Base-by-base conservation (phyloP, 1,140 invertebrate genomes). In the Pectinophora gossypiella region DNA sequence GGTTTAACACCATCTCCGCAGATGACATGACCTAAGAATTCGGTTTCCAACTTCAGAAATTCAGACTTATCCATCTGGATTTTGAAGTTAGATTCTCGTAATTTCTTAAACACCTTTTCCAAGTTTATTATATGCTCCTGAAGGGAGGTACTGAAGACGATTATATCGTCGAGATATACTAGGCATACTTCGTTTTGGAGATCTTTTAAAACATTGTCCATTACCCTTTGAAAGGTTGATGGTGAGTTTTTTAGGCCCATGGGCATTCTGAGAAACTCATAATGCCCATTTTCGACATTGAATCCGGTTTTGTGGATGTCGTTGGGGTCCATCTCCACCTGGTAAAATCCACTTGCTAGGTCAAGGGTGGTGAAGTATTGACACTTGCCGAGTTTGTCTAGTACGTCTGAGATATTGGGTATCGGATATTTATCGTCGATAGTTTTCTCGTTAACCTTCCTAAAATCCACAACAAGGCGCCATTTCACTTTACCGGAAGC, bases 11-110 rank as follows among this genome's bases (percentile, higher is more conserved):
- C 55, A 12, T 65, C 49, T 4, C 23, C n/a, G 12, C 49, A 19
- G 4, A 65, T 40, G 20, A 65, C 51, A 49, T 65, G 59, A 20
- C 64, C 64, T 20, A 60, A 19, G 20, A 48, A 66, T 0, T 12
- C 19, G 5, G 43, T 61, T 63, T 76, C 64, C 50, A 44, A 44
- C 19, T 44, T 38, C n/a, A 38, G n/a, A 13, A 38, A 38, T 15
- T 38, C 35, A 3, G 5, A 7, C n/a, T 38, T 38, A 15, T 38
- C 35, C 35, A 38, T 38, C n/a, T 38, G 35, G 15, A 38, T 38
- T n/a, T 44, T 44, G 18, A 44, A 44, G n/a, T 44, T 44, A 6
- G 42, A 44, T 19, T 44, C 19, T 4, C 42, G 6, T 12, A 44
- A 19, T 44, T n/a, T n/a, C n/a, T n/a, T n/a, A n/a, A n/a, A n/a